phyloP scores from a whole-genome alignment of 2,113 vertebrate genomes.

The Muscicapa adusta region DNA sequence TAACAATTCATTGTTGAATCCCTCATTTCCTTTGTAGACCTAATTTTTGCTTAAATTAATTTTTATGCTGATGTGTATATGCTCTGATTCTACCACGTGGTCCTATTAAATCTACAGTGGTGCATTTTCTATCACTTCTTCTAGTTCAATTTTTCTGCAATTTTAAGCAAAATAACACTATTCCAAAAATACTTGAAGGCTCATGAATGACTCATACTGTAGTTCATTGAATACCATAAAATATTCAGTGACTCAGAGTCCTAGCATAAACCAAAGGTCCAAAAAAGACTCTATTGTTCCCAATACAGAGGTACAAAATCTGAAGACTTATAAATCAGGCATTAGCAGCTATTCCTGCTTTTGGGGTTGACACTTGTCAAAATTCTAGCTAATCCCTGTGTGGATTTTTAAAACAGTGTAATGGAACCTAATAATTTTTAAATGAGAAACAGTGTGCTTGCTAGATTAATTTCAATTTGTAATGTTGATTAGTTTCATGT shows the following conservation, averaged over 20 bases:
- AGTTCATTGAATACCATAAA: conserved; percentile 69
- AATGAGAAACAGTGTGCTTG: background rate
- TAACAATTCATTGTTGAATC: conserved; percentile 39
- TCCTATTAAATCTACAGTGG: conserved; percentile 47
- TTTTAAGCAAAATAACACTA: conserved; percentile 69
- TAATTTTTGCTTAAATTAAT: conserved; percentile 52
- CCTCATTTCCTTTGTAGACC: background rate
- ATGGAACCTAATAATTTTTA: conserved; percentile 46
- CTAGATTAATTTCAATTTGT: conserved; percentile 50
- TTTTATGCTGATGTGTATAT: background rate
- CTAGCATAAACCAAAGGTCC: conserved; percentile 53
- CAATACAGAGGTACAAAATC: conserved; percentile 21
- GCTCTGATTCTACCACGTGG: conserved; percentile 36
- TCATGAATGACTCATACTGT: conserved; percentile 73
- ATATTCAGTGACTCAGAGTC: conserved; percentile 71
- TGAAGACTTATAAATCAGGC: background rate
- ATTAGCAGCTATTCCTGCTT: background rate
- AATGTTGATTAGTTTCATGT: conserved; percentile 36
- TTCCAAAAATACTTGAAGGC: conserved; percentile 76
- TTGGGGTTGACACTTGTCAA: background rate
- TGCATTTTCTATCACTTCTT: conserved; percentile 68
- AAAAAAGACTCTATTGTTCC: conserved; percentile 53
- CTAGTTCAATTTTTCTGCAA: conserved; percentile 47
- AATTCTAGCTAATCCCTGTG: background rate
- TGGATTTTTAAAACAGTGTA: conserved; percentile 13